Conservation (phyloP, 1,140 invertebrate species). For the Euura lappo region DNA sequence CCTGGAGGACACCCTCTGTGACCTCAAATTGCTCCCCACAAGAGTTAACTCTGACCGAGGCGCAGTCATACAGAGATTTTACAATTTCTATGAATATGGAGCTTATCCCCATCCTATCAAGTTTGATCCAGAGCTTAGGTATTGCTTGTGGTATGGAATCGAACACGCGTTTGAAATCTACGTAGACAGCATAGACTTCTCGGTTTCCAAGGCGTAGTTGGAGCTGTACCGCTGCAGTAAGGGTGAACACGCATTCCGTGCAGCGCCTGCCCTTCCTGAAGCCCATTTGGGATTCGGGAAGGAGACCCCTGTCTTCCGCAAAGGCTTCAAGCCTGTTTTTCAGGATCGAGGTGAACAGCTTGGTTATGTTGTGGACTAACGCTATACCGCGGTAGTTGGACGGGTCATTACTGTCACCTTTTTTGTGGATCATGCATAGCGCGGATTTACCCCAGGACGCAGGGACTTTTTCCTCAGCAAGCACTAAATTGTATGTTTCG, state of each 20-base stretch:
- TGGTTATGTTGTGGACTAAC: conserved; percentile 25
- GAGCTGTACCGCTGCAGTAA: conserved; percentile 20
- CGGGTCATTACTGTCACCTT: conserved; percentile 24
- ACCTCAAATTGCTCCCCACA: conserved; percentile 18
- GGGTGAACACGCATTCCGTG: conserved; percentile 25
- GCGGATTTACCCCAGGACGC: conserved; percentile 13
- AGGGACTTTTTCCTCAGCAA: conserved; percentile 16
- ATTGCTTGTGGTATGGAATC: conserved; percentile 27
- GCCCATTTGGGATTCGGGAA: conserved; percentile 17
- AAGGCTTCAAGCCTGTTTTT: conserved; percentile 17
- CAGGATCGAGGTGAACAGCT: conserved; percentile 29
- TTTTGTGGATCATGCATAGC: conserved; percentile 29
- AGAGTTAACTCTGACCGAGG: conserved; percentile 17
- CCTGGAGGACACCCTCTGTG: conserved; percentile 31
- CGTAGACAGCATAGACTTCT: conserved; percentile 30
- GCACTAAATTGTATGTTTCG: conserved; percentile 14
- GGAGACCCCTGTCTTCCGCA: conserved; percentile 18
- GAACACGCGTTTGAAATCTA: conserved; percentile 35
- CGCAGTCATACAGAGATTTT: conserved; percentile 27
- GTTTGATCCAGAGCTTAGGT: conserved; percentile 28
- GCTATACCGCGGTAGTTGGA: conserved; percentile 33
- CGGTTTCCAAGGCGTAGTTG: conserved; percentile 19
- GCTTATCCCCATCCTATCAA: conserved; percentile 26
- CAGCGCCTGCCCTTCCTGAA: conserved; percentile 16
- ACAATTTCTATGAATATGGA: conserved; percentile 30